These are phyloP conservation scores for Epizoanthus fatuus DNA, from an alignment of 92 coral and sea anemone genomes.

Conservation along the genomic window DNA sequence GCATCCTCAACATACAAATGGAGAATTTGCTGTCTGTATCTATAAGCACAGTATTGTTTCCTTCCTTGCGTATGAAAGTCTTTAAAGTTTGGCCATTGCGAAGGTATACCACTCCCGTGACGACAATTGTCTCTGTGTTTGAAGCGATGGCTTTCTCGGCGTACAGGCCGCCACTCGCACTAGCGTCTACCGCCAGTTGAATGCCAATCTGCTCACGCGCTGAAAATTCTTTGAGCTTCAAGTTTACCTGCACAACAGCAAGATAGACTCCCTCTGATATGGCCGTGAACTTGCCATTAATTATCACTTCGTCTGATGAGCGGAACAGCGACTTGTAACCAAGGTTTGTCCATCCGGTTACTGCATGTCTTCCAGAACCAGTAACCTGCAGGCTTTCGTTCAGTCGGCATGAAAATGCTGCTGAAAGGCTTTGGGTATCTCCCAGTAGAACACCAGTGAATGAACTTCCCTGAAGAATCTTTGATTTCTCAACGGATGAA, in stretches of 20 bases:
- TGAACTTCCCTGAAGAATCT: constrained; percentile 21
- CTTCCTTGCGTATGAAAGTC: background rate
- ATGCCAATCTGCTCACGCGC: background rate
- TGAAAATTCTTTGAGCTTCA: background rate
- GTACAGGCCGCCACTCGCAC: constrained; percentile 6
- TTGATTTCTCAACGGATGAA: constrained; percentile 1
- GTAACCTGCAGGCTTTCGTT: background rate
- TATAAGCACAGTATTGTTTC: constrained; percentile 7
- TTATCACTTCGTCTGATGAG: background rate
- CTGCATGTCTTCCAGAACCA: constrained; percentile 1
- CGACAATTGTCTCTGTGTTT: background rate
- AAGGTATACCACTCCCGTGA: constrained; percentile 25
- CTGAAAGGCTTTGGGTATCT: background rate
- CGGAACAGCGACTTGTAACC: constrained; percentile 8
- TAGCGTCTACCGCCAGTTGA: background rate
- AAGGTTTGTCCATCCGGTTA: constrained; percentile 22
- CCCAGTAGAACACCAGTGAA: constrained; percentile 24
- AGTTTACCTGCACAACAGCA: constrained; percentile 8
- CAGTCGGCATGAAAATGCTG: constrained; percentile 10
- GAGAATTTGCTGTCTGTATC: constrained; percentile 21
- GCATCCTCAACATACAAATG: constrained; percentile 1
- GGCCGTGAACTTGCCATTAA: constrained; percentile 11
- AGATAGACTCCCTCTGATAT: constrained; percentile 14
- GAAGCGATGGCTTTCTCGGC: background rate
- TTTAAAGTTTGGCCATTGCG: constrained; percentile 17